Evolutionary conservation across 2,113 vertebrate species (phyloP).

Genomic region (Petrocephalus microphthalmus): DNA sequence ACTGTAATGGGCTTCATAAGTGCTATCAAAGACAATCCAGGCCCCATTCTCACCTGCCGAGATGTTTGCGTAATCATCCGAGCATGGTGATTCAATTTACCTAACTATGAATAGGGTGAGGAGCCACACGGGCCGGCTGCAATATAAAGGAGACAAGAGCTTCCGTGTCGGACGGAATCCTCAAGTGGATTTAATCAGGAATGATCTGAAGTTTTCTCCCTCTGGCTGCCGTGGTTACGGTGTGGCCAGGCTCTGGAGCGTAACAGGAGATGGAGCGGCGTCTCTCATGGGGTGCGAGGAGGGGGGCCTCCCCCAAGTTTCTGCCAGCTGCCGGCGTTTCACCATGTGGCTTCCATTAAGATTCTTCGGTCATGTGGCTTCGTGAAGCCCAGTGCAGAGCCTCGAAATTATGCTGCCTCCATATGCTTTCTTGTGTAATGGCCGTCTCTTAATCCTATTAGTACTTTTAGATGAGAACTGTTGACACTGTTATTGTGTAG

Average conservation of each 20-base stretch:
- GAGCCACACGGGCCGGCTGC: neutral
- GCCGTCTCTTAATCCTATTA: neutral
- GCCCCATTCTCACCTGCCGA: neutral
- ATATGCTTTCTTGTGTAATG: neutral
- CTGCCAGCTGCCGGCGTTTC: neutral
- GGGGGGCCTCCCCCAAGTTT: neutral
- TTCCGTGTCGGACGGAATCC: neutral
- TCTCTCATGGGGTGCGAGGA: neutral
- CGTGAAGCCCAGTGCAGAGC: neutral
- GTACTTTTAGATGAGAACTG: neutral
- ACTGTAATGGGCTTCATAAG: neutral
- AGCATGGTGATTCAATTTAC: neutral
- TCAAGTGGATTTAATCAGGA: neutral
- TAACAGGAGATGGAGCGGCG: neutral
- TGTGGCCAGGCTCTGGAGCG: neutral
- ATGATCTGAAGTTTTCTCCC: neutral
- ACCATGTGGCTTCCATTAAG: neutral
- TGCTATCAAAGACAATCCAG: neutral
- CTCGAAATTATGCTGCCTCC: neutral
- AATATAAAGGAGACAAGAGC: neutral
- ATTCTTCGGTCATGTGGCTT: neutral
- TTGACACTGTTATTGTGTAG: neutral
- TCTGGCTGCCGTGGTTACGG: neutral
- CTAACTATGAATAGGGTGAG: neutral
- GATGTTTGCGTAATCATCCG: neutral